These are phyloP conservation scores for Furnarius figulus DNA, from an alignment of 2,113 vertebrate species.

Conservation along the genomic window DNA sequence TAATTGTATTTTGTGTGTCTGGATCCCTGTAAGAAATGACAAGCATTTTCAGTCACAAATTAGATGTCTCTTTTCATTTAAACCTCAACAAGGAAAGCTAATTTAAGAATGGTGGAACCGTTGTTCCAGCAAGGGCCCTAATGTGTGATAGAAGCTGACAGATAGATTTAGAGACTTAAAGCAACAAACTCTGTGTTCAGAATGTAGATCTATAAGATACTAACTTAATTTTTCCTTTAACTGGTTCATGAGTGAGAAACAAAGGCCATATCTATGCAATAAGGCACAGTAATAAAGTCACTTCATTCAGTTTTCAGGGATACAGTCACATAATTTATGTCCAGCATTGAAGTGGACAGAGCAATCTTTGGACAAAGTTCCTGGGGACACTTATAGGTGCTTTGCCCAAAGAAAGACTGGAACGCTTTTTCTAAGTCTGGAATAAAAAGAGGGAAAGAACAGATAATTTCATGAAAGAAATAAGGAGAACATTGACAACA, in stretches of 20 bases:
- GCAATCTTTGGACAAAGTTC: neutral
- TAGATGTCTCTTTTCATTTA: slow-evolving; percentile 72
- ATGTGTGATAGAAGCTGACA: slow-evolving; percentile 35
- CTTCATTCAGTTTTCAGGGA: neutral
- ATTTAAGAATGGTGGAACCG: slow-evolving; percentile 7
- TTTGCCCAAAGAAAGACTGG: neutral
- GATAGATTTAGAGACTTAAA: slow-evolving; percentile 32
- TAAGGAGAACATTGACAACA: neutral
- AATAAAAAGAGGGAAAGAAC: neutral
- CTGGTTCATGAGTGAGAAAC: neutral
- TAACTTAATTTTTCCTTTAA: slow-evolving; percentile 21
- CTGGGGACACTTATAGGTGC: neutral
- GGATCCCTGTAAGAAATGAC: slow-evolving; percentile 63
- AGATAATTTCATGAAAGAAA: neutral
- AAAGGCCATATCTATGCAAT: neutral
- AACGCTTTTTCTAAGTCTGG: neutral
- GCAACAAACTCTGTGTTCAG: neutral
- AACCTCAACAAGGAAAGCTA: slow-evolving; percentile 55
- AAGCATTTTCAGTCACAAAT: slow-evolving; percentile 65
- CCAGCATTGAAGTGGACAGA: neutral
- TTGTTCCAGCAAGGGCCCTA: slow-evolving; percentile 2
- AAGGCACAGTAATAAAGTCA: neutral
- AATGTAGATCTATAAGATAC: neutral
- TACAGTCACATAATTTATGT: neutral
- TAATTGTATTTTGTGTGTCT: slow-evolving; percentile 66